Conservation (phyloP, 2,797 vertebrate genomes). For the Gymnocypris eckloni region DNA sequence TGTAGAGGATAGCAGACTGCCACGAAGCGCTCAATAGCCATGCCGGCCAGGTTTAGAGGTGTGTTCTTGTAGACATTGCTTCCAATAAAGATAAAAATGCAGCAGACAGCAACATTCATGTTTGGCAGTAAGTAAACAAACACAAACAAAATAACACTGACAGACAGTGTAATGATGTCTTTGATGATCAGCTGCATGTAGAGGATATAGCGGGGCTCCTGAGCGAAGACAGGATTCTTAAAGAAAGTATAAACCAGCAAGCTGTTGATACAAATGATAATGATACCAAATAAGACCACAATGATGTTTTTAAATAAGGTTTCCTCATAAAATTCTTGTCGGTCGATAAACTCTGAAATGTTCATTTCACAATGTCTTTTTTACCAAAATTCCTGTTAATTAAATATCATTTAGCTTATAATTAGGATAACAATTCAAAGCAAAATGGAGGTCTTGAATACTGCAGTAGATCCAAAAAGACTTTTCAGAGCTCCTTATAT, state of each 20-base stretch:
- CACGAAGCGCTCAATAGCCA: conserved; percentile 50
- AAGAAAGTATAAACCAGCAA: conserved; percentile 40
- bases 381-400: neutral
- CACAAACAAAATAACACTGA: conserved; percentile 4
- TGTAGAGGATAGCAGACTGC: conserved; percentile 55
- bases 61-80: conserved; percentile 37
- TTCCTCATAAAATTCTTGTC: conserved; percentile 8
- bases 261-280: conserved; percentile 42
- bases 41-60: conserved; percentile 45
- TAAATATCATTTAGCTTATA: neutral
- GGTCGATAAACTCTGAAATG: neutral
- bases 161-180: conserved; percentile 37
- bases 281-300: conserved; percentile 16
- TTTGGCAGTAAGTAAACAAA: neutral
- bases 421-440: neutral
- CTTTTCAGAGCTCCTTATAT: neutral
- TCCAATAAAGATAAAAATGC: neutral
- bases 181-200: conserved; percentile 49
- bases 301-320: conserved; percentile 26
- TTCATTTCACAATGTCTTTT: neutral
- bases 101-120: conserved; percentile 33
- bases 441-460: neutral
- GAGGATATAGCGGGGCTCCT: conserved; percentile 40
- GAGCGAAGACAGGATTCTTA: conserved; percentile 31
- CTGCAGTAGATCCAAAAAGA: neutral